Base-by-base conservation (phyloP, 1,140 invertebrate species). In the Monochamus saltuarius region DNA sequence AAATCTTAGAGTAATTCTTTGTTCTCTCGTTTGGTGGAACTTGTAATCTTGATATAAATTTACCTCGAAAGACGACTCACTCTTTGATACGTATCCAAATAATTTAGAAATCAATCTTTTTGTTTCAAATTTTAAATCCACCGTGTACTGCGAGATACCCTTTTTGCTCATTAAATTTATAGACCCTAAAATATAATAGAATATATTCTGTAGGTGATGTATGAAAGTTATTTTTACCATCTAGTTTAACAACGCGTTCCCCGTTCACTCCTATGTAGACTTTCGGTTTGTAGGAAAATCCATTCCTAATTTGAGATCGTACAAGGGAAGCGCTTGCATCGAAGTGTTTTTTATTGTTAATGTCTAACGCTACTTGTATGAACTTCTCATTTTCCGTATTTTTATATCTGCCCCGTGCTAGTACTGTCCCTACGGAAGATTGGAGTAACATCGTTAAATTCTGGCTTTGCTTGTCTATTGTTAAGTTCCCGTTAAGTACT, bases 321-420 rank as follows among this genome's bases (percentile, higher is more conserved):
- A 72, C 83, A 74, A 71, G 82, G 16, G 72, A 77, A 68, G 67
- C 72, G 14, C 79, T 58, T 0, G 84, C 83, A 68, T 88, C 86
- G 35, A 90, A 81, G 69, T 89, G 85, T 65, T 88, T 88, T 16
- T 82, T 81, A 0, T 85, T 83, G 66, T 90, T 85, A 22, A 89
- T 84, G 67, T 89, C 83, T 1, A 89, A 71, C 8, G 82, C 83
- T 4, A 87, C 79, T 50, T 86, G 81, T n/a, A 89, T 70, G 36
- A 82, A 82, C 54, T 84, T 85, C 63, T 88, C 84, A 59, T 82
- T 77, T 0, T 82, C 81, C 7, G 83, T 81, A 70, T 87, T 86
- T 60, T 84, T 83, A 49, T 87, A 89, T 29, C 81, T 82, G 0
- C 86, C 87, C 75, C 73, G 72, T 1, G 87, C 87, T 59, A 84